Base-by-base conservation (phyloP, 2,113 vertebrate species). In the Tragelaphus scriptus region DNA sequence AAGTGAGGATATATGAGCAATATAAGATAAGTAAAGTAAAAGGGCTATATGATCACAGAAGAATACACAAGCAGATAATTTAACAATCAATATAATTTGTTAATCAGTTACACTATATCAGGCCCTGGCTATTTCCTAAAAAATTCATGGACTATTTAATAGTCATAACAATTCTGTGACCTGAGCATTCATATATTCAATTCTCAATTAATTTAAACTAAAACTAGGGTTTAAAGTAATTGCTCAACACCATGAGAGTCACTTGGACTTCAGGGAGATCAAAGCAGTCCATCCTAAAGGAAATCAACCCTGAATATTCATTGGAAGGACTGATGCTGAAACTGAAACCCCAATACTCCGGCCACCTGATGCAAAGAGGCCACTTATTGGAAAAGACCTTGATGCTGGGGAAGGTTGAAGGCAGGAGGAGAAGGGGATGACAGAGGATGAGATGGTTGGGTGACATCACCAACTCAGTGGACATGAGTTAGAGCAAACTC, bases 291-390 rank as follows among this genome's bases (percentile, higher is more conserved):
- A 2, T 71, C 10, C 68, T 40, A 71, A 23, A 71, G 68, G 68
- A 71, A 71, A 71, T 40, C n/a, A 71, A 71, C 19, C 19, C 5
- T 71, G n/a, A 40, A 12, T 71, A 13, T 71, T 71, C 68, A 23
- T 6, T 71, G 68, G n/a, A 71, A 71, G 68, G n/a, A 71, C 19
- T 71, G 68, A 71, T 23, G 9, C 68, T 40, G 68, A 71, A 40
- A 40, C n/a, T 71, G 68, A 40, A 40, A 40, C 36, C 68, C 17
- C n/a, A 71, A 6, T 71, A 71, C 68, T 71, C 68, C 23, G 68
- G 68, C n/a, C 10, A 23, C n/a, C n/a, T 23, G 10, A 12, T 71
- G n/a, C 0, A 5, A 40, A 71, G 21, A 40, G 2, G 9, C 17
- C 17, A 12, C 68, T 23, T n/a, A 71, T 1, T 71, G 68, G 68